Conservation (phyloP, 2,797 vertebrate genomes). For the Australoheros facetus region DNA sequence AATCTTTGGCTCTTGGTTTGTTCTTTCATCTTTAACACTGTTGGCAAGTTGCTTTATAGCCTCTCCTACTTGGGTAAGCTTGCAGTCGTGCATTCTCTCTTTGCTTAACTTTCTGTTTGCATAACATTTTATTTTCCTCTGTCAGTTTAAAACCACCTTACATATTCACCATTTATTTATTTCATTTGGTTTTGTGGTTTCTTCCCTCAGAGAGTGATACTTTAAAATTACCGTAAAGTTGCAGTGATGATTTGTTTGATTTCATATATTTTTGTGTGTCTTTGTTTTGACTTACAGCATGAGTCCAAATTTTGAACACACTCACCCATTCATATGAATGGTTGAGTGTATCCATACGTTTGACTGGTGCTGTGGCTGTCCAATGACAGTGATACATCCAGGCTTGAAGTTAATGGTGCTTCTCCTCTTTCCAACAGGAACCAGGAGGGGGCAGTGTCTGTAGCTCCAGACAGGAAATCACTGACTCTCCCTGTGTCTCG, state of each 20-base stretch:
- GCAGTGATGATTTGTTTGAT: background rate
- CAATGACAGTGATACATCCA: background rate
- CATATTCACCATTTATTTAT: background rate
- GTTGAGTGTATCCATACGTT: no score
- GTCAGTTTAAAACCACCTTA: background rate
- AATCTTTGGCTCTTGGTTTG: conserved; percentile 82
- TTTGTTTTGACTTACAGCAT: background rate
- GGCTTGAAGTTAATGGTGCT: conserved; percentile 28
- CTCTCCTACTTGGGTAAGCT: conserved; percentile 78
- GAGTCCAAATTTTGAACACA: no score
- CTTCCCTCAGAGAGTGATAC: background rate
- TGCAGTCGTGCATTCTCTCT: background rate
- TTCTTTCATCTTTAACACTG: conserved; percentile 69
- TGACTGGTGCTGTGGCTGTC: background rate
- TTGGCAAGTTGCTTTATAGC: conserved; percentile 72
- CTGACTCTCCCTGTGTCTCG: conserved; percentile 99
- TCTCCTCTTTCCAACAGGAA: conserved; percentile 87
- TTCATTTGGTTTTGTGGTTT: background rate
- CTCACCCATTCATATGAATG: no score
- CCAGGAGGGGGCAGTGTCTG: conserved; percentile 91
- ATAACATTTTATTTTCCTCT: conserved; percentile 2
- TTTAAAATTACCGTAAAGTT: background rate
- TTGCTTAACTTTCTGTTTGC: conserved; percentile 24
- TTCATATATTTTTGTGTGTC: background rate
- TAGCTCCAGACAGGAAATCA: conserved; percentile 95